Percentiles rank a stretch among this genome's conserved stretches.
Evolutionary conservation across 1,140 invertebrate species (phyloP).

Genomic region (Temnothorax longispinosus): DNA sequence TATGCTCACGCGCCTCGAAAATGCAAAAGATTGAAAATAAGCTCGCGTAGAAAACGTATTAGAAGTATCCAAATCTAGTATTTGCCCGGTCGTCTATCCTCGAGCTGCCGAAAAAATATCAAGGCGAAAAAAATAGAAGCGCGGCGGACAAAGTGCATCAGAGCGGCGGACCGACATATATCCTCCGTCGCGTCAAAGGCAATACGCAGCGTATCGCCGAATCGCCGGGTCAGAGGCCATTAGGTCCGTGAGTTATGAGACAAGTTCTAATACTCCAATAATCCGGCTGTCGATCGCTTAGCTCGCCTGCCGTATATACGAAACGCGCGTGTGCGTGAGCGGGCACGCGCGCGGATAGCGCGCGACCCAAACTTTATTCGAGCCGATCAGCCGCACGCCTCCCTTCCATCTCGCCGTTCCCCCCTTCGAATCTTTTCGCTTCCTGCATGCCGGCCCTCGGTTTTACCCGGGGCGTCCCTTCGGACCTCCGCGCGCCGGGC

Average conservation of each 20-base stretch:
- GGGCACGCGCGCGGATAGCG: slow-evolving; percentile 55
- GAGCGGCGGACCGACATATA: slow-evolving; percentile 55
- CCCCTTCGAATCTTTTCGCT: slow-evolving; percentile 72
- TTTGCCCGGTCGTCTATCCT: background rate
- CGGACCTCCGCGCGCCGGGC: background rate
- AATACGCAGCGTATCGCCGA: slow-evolving; percentile 72
- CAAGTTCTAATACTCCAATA: slow-evolving; percentile 85
- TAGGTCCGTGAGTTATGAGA: slow-evolving; percentile 84
- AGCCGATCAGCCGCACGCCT: slow-evolving; percentile 78
- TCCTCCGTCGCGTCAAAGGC: slow-evolving; percentile 78
- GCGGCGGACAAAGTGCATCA: slow-evolving; percentile 31
- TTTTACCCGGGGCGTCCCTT: slow-evolving; percentile 58
- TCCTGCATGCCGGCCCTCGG: slow-evolving; percentile 48
- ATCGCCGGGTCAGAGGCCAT: slow-evolving; percentile 79
- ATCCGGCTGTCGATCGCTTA: slow-evolving; percentile 83
- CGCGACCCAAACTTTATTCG: slow-evolving; percentile 75
- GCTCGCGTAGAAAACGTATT: background rate
- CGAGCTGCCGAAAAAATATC: background rate
- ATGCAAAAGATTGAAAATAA: background rate
- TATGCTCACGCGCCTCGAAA: background rate
- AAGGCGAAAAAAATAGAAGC: background rate
- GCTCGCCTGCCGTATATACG: slow-evolving; percentile 50
- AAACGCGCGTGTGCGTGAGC: slow-evolving; percentile 51
- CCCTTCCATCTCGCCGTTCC: slow-evolving; percentile 65
- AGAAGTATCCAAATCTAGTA: background rate